Evolutionary conservation across 2,113 vertebrate species (phyloP), one percentile per base, ranked within the genome.

Genomic region (Enhydra lutris): DNA sequence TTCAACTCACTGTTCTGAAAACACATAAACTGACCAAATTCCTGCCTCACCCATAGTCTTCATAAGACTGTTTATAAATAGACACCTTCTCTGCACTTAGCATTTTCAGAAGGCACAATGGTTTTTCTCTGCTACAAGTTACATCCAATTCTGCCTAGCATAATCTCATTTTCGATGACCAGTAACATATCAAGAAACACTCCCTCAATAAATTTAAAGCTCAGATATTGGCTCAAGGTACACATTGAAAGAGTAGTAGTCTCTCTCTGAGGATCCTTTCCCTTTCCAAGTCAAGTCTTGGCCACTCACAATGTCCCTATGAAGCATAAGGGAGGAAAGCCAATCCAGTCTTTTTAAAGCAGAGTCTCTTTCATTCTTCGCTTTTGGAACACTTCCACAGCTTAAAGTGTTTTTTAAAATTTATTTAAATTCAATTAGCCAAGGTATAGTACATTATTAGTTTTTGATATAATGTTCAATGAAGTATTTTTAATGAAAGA

Each of bases 111-210:
- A 91, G 42, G 73, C 50, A 73, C 39, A 63, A 94, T 9, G 52
- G 2, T 34, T 89, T 91, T 88, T 23, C n/a, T 80, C 61, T 84
- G 26, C 79, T 71, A 84, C 7, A 74, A 95, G n/a, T 63, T 65
- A 84, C 39, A 92, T 45, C 36, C 15, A 81, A 0, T 94, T 91
- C 24, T 88, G 36, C 88, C 61, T 85, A 21, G 34, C 23, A 18
- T 83, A 55, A 92, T 71, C n/a, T 84, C 6, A 84, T 81, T 92
- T 96, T 95, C 63, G 8, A 83, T 76, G 94, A 74, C 24, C 20
- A 89, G 45, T 42, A 81, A 78, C 14, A 26, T 18, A 93, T 21
- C n/a, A 91, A 81, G 42, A 95, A 94, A 95, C 52, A 88, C 12
- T 39, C 20, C 42, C 50, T 96, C 20, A 18, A 0, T 88, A 45